phyloP scores from a whole-genome alignment of 2,113 vertebrate species.

The Coturnix japonica region DNA sequence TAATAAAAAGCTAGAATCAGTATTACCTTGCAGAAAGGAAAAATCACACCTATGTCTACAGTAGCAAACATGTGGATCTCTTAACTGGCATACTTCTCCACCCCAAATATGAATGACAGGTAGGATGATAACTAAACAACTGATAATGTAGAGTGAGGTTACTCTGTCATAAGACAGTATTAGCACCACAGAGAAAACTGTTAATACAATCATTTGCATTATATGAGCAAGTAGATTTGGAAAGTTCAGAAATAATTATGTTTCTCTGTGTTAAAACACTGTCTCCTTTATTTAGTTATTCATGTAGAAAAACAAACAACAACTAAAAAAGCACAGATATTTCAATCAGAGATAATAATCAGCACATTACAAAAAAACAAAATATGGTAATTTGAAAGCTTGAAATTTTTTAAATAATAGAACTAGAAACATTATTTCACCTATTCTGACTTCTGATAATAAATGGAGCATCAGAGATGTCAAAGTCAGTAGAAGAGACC shows the following conservation, averaged over 20 bases:
- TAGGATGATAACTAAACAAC: background rate
- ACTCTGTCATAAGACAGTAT: background rate
- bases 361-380: background rate
- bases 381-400: background rate
- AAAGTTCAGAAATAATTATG: background rate
- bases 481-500: background rate
- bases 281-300: background rate
- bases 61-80: background rate
- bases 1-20: background rate
- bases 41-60: background rate
- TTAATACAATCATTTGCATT: background rate
- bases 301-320: background rate
- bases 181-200: background rate
- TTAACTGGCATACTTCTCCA: background rate
- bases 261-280: background rate
- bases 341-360: background rate
- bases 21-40: background rate
- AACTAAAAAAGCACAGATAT: background rate
- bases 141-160: background rate
- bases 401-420: background rate
- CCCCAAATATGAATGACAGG: background rate
- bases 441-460: background rate
- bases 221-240: background rate
- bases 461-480: background rate
- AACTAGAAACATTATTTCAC: background rate